These are phyloP conservation scores for Gephyroberyx darwinii DNA, from an alignment of 2,797 vertebrate genomes.

Conservation along the genomic window DNA sequence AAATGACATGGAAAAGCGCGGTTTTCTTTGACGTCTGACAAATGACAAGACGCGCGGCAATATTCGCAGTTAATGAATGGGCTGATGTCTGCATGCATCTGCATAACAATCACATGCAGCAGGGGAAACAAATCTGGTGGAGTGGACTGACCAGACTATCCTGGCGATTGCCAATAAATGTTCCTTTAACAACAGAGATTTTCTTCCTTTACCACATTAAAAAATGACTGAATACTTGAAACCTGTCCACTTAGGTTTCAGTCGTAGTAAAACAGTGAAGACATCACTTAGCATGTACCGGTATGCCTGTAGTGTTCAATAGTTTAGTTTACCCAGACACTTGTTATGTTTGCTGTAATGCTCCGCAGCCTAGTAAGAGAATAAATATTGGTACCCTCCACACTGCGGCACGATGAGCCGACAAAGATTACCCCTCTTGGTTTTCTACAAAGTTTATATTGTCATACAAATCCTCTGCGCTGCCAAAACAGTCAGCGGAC, in stretches of 20 bases:
- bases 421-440: conserved; percentile 56
- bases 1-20: conserved; percentile 26
- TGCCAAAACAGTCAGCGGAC: conserved; percentile 51
- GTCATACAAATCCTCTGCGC: conserved; percentile 64
- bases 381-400: conserved; percentile 18
- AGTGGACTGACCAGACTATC: not conserved
- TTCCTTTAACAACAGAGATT: too few species aligned
- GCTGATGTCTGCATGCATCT: conserved; percentile 2
- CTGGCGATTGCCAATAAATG: not conserved
- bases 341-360: not conserved
- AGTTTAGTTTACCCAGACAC: not conserved
- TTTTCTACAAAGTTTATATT: conserved; percentile 63
- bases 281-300: too few species aligned
- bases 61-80: not conserved
- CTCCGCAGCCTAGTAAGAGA: conserved; percentile 11
- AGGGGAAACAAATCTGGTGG: not conserved
- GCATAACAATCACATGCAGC: not conserved
- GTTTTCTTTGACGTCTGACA: conserved; percentile 23
- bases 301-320: too few species aligned
- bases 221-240: too few species aligned
- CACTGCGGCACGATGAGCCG: conserved; percentile 44
- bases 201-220: too few species aligned
- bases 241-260: too few species aligned
- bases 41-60: not conserved
- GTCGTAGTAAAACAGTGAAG: too few species aligned